A percentile compares a stretch with the other conserved stretches of the same genome.
Evolutionary conservation across 2,113 vertebrate genomes (phyloP).

Genomic region (Ctenodactylus gundi): DNA sequence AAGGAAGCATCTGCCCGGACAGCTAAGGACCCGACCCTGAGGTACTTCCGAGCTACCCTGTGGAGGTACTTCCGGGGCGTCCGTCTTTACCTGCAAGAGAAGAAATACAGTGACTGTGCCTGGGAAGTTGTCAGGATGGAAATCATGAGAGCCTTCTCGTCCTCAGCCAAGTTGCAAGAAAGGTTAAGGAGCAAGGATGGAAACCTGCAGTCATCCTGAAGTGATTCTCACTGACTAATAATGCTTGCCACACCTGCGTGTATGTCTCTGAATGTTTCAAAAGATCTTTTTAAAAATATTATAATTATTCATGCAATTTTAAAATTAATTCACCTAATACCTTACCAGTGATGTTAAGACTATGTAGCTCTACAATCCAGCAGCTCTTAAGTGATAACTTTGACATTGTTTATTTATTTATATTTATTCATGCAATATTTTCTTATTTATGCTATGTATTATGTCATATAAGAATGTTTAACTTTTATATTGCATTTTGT

Average conservation of each 20-base stretch:
- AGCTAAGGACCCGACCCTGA: accelerated
- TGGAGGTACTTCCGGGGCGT: neutral
- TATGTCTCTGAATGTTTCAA: no score
- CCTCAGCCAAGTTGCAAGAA: neutral
- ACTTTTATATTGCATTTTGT: neutral
- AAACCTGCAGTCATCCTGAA: neutral
- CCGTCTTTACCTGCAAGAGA: neutral
- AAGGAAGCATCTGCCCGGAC: neutral
- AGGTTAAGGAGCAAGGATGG: neutral
- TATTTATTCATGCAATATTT: neutral
- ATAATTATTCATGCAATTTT: neutral
- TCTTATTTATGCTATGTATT: neutral
- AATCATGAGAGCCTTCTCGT: neutral
- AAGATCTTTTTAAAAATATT: neutral
- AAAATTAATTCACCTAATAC: no score
- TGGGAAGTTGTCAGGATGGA: neutral
- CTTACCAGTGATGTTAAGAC: no score
- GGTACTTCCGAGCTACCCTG: neutral
- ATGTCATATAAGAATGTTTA: neutral
- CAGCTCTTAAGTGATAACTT: neutral
- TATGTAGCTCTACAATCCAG: neutral
- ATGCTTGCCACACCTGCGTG: neutral
- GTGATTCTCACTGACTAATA: neutral
- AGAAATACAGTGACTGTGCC: neutral
- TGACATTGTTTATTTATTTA: neutral